phyloP scores from a whole-genome alignment of 37 sponge, comb jelly and placozoan species.

The Oscarella lobularis region DNA sequence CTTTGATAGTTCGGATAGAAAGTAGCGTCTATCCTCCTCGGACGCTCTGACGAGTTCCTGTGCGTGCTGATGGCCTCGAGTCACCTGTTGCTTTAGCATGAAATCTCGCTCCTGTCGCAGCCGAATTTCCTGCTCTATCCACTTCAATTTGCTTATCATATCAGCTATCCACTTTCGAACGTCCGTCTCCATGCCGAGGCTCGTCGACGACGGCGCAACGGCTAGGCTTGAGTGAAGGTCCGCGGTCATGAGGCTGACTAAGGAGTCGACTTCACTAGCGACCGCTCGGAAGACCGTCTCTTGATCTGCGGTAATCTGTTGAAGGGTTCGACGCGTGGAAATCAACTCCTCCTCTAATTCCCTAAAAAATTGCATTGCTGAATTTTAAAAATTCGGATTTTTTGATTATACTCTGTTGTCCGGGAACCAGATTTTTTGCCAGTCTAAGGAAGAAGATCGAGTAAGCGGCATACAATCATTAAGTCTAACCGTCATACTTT shows the following conservation, averaged over 20 bases:
- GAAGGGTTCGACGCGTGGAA: neutral
- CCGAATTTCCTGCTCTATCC: neutral
- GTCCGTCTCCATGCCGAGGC: neutral
- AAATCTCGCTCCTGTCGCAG: neutral
- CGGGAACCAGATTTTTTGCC: too few relatives aligned
- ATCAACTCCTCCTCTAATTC: neutral
- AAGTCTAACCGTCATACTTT: neutral
- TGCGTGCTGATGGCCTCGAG: constrained; percentile 1
- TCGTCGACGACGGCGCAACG: neutral
- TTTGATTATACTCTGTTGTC: too few relatives aligned
- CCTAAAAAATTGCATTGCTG: too few relatives aligned
- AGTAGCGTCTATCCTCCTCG: neutral
- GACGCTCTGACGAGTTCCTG: neutral
- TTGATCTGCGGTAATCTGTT: neutral
- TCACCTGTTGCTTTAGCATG: neutral
- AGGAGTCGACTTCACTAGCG: neutral
- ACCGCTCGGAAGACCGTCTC: neutral
- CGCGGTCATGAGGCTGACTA: neutral
- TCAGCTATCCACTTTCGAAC: neutral
- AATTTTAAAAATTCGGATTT: too few relatives aligned
- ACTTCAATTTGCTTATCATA: neutral
- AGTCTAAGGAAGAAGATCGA: too few relatives aligned
- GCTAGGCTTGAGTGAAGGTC: neutral
- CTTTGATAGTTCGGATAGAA: neutral
- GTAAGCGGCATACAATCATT: too few relatives aligned